A percentile compares a stretch with the other conserved stretches of the same genome.
phyloP scores from a whole-genome alignment of 2,888 invertebrate genomes.

The Bombyx huttoni region DNA sequence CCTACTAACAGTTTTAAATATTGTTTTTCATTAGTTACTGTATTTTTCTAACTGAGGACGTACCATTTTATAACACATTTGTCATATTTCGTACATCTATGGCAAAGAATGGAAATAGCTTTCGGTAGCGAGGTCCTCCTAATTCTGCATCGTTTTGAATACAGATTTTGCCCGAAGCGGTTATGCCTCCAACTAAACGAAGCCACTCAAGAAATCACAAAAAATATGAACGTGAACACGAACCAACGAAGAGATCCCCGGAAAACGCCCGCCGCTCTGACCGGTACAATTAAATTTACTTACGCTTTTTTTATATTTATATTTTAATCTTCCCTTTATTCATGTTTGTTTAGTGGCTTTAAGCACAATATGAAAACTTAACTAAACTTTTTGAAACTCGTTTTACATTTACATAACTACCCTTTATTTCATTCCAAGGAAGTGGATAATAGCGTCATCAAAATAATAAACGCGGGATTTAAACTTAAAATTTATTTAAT shows the following conservation, averaged over 20 bases:
- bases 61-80: not conserved
- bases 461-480: not conserved
- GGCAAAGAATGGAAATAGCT: no score
- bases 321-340: not conserved
- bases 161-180: constrained; percentile 61
- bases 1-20: no score
- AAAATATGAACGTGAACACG: constrained; percentile 56
- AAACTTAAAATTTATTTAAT: not conserved
- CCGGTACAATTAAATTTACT: constrained; percentile 24
- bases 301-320: not conserved
- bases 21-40: no score
- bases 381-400: no score
- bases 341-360: not conserved
- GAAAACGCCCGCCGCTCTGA: constrained; percentile 57
- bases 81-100: no score
- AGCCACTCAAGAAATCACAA: constrained; percentile 60
- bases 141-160: no score
- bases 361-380: no score
- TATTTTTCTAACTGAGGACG: no score
- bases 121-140: no score
- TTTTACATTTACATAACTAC: no score
- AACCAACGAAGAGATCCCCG: constrained; percentile 49
- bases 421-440: no score
- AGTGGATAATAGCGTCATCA: no score
- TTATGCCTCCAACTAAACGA: constrained; percentile 65